Evolutionary conservation across 2,113 vertebrate species (phyloP).

Genomic region (Salminus brasiliensis): DNA sequence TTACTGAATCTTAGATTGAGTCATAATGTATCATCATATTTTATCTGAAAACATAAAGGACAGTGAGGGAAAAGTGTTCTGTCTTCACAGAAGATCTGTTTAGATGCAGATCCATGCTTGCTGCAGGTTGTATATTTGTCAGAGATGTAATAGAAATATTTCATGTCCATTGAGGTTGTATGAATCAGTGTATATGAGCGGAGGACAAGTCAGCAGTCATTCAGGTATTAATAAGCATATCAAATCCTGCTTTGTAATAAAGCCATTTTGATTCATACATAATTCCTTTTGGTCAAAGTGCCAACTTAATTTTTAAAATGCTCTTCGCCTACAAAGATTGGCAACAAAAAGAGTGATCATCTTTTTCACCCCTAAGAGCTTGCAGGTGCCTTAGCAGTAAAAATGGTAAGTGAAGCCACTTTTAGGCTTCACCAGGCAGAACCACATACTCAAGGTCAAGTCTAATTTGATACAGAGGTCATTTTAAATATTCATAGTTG

Average conservation of each 20-base stretch:
- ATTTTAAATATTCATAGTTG: slow-evolving; percentile 70
- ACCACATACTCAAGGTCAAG: slow-evolving; percentile 66
- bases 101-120: slow-evolving; percentile 42
- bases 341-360: slow-evolving; percentile 29
- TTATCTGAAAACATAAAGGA: slow-evolving; percentile 35
- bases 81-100: slow-evolving; percentile 11
- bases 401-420: slow-evolving; percentile 58
- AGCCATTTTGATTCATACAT: slow-evolving; percentile 36
- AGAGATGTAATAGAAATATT: slow-evolving; percentile 26
- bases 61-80: slow-evolving; percentile 26
- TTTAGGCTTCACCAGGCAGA: slow-evolving; percentile 58
- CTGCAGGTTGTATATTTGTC: slow-evolving; percentile 34
- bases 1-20: no score
- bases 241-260: slow-evolving; percentile 40
- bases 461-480: slow-evolving; percentile 67
- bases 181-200: no score
- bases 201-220: no score
- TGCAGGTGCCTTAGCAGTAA: slow-evolving; percentile 50
- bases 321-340: not conserved
- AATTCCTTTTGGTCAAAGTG: slow-evolving; percentile 4
- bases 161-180: not conserved
- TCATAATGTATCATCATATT: no score
- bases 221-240: slow-evolving; percentile 22
- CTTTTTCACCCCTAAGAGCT: slow-evolving; percentile 26
- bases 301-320: slow-evolving; percentile 25